Base-by-base conservation (phyloP, 2,888 invertebrate species). In the Eristalis arbustorum region DNA sequence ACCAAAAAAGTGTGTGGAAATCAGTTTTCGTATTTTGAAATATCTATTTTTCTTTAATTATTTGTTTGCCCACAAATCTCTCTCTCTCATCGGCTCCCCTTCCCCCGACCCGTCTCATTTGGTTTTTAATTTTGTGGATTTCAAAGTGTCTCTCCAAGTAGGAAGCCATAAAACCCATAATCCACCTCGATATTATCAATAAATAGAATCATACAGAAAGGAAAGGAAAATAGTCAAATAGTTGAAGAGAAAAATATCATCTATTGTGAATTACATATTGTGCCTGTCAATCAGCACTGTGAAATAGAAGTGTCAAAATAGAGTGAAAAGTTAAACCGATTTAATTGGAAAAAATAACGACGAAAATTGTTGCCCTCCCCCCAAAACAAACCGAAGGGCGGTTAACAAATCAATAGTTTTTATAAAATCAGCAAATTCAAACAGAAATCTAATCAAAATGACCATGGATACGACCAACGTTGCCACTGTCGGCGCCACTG, bases 401-500 rank as follows among this genome's bases (percentile, higher is more conserved):
- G 42, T n/a, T 42, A 42, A n/a, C 14, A 42, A 42, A n/a, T 10
- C 49, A 22, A 40, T 62, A 28, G 18, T 62, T 6, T 62, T 6
- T 22, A 18, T 49, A 18, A 22, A 37, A 34, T 14, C 14, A 23
- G 3, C 2, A 14, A 69, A 22, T 71, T 72, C 11, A 40, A 37
- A 49, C 18, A 49, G 8, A 57, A 77, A 75, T 49, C 37, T 42
- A 79, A 66, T 57, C 11, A 63, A 73, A 66, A 88, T 84, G 77
- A 84, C 84, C 49, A 80, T 77, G 84, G 80, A 88, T 84, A 89
- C 88, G 88, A 88, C 87, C 79, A 81, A 67, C 75, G 67, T 66
- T 72, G 79, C 67, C 77, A 76, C 73, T 69, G 78, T 81, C 83
- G 79, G 79, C 76, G 84, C 83, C 62, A 87, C 76, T 79, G 71